These are phyloP conservation scores for Microcebus lehilahytsara DNA, from an alignment of 2,113 vertebrate species.

Conservation along the genomic window DNA sequence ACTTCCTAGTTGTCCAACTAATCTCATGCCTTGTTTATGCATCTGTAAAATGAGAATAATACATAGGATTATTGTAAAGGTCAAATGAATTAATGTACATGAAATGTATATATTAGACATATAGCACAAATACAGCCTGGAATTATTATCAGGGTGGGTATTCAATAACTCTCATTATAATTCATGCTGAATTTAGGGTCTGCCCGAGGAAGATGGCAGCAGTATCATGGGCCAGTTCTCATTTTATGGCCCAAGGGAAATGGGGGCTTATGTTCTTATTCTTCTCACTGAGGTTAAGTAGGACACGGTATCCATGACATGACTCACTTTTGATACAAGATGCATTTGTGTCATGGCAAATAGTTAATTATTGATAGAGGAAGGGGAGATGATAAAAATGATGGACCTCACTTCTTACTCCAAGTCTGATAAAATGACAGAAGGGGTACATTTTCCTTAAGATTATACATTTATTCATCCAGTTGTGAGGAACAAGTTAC, in stretches of 20 bases:
- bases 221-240: neutral
- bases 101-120: neutral
- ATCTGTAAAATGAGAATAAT: neutral
- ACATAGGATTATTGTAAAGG: neutral
- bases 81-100: neutral
- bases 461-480: too few species aligned
- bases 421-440: too few species aligned
- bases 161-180: neutral
- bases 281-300: too few species aligned
- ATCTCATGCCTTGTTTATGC: neutral
- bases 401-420: too few species aligned
- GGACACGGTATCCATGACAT: too few species aligned
- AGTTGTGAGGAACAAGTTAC: too few species aligned
- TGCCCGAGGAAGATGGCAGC: neutral
- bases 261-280: neutral
- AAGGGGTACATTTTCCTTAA: too few species aligned
- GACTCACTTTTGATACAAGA: too few species aligned
- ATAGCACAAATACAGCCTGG: neutral
- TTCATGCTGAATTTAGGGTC: neutral
- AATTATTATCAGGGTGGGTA: neutral
- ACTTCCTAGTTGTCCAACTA: neutral
- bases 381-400: too few species aligned
- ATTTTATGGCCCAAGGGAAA: neutral
- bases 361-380: too few species aligned
- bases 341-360: too few species aligned